phyloP scores from a whole-genome alignment of 2,113 vertebrate species.

The Tinamus guttatus region DNA sequence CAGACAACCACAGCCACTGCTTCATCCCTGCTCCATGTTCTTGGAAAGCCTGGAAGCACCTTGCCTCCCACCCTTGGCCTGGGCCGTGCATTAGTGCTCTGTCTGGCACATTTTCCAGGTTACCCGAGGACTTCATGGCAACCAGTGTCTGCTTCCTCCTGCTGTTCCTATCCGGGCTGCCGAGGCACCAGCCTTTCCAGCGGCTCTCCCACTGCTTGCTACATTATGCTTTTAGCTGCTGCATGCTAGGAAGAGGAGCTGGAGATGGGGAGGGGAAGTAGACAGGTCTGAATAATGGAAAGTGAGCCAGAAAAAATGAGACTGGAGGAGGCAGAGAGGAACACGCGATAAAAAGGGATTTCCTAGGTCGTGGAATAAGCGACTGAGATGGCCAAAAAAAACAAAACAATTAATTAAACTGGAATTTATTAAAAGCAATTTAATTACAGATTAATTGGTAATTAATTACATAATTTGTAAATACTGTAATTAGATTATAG shows the following conservation, averaged over 20 bases:
- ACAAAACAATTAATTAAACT: background rate
- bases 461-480: background rate
- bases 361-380: background rate
- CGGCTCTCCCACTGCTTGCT: accelerated
- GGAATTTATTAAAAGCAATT: background rate
- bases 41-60: background rate
- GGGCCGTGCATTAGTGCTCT: background rate
- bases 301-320: background rate
- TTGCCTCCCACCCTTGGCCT: background rate
- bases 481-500: background rate
- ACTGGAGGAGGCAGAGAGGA: background rate
- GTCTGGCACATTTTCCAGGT: accelerated
- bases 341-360: background rate
- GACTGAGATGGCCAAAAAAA: background rate
- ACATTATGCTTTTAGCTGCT: background rate
- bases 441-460: background rate
- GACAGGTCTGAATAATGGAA: background rate
- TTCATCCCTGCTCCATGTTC: background rate
- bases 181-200: background rate
- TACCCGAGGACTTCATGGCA: background rate
- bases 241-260: background rate
- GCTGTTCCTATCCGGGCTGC: background rate
- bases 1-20: background rate
- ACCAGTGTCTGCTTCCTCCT: background rate
- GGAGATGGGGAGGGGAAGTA: background rate